Percentiles rank a stretch among this genome's conserved stretches.
These are phyloP conservation scores for Megaceryle torquata DNA, from an alignment of 2,113 vertebrate genomes.

Conservation along the genomic window DNA sequence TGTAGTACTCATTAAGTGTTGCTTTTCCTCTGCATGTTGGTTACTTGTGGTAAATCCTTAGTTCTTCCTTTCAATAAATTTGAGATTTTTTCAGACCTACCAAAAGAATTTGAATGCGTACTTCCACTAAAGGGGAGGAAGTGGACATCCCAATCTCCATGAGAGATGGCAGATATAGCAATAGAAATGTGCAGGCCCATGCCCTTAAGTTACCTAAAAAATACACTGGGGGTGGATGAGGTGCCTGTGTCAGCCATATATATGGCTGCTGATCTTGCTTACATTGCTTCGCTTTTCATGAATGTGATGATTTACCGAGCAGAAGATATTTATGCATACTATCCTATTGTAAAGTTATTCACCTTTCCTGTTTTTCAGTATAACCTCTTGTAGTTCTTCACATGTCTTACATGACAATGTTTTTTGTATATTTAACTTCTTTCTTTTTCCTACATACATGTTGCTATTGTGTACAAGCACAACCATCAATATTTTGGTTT, in stretches of 20 bases:
- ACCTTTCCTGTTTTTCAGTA: background rate
- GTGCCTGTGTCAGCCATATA: background rate
- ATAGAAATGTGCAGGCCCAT: background rate
- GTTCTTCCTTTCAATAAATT: background rate
- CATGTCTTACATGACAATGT: background rate
- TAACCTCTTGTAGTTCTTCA: background rate
- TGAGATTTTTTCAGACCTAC: background rate
- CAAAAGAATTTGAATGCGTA: background rate
- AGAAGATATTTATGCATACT: background rate
- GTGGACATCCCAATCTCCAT: background rate
- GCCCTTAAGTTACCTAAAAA: background rate
- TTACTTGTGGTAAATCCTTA: background rate
- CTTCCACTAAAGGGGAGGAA: background rate
- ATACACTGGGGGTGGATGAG: fast-evolving
- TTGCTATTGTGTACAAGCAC: background rate
- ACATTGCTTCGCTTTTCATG: background rate
- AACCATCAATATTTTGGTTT: background rate
- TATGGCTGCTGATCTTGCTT: background rate
- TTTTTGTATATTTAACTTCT: background rate
- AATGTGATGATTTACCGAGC: background rate
- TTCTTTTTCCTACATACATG: background rate
- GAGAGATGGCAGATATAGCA: background rate
- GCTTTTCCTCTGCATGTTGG: background rate
- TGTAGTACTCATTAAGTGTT: background rate
- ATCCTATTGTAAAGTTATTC: background rate